Percentiles rank a stretch among this genome's conserved stretches.
Conservation (phyloP, 2,113 vertebrate species). For the Cyanoliseus patagonus region DNA sequence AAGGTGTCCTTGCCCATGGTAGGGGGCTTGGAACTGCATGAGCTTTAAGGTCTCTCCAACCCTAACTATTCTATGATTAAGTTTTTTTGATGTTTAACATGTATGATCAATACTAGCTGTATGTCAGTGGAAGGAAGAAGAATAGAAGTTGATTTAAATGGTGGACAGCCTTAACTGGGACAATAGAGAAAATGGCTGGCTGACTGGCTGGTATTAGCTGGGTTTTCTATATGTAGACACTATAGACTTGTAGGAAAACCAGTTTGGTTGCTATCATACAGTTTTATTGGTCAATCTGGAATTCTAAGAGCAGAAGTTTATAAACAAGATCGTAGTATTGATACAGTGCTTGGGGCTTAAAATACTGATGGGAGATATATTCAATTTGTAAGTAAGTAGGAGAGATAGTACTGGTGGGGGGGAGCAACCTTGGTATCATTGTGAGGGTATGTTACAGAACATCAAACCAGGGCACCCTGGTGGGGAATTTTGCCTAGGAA, state of each 20-base stretch:
- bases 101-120: not conserved
- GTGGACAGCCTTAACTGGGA: not conserved
- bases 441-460: not conserved
- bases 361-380: not conserved
- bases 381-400: not conserved
- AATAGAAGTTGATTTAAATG: not conserved
- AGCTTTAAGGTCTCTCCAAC: not conserved
- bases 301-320: not conserved
- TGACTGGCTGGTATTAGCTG: not conserved
- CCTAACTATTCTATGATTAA: not conserved
- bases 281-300: not conserved
- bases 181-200: not conserved
- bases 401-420: fast-evolving
- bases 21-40: not conserved
- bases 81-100: not conserved
- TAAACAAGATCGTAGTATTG: not conserved
- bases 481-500: not conserved
- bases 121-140: not conserved
- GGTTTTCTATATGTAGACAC: not conserved
- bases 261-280: fast-evolving
- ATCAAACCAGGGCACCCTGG: not conserved
- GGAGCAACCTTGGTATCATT: not conserved
- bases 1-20: not conserved
- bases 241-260: not conserved
- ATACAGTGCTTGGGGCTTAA: not conserved